Base-by-base conservation (phyloP, 2,888 invertebrate genomes). In the Leptogaster cylindrica region DNA sequence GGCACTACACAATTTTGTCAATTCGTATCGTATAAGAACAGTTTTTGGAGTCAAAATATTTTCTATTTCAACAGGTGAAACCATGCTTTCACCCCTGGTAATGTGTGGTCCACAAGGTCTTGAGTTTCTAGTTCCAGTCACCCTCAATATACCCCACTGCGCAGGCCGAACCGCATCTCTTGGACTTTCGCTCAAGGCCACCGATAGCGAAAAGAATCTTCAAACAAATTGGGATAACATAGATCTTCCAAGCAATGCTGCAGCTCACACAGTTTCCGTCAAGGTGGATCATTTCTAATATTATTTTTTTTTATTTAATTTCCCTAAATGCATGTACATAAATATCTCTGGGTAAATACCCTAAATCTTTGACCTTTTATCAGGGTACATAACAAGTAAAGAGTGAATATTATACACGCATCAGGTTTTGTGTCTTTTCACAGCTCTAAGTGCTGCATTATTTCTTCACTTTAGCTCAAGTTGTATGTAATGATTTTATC, bases 61-160 rank as follows among this genome's bases (percentile, higher is more conserved):
- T 61, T 25, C 68, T 66, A 70, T 72, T 68, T 73, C 74, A 80
- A 6, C 80, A 95, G 95, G 95, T 87, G 96, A 97, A 86, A 92
- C 93, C 71, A 88, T 96, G 86, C 85, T 96, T 75, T 94, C 94
- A 76, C 96, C 96, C 69, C 85, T 96, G 76, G 95, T 97, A 77
- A 95, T 96, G 92, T 97, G 96, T 83, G 96, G 97, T 70, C 97
- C 97, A 20, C 94, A 94, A 83, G 91, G 96, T 72, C 86, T 95
- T 73, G 89, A 91, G 80, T 97, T 97, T 83, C 83, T 88, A 69
- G 87, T 89, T 78, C 95, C 96, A 61, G 94, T 96, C 76, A 94
- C 96, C 75, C 86, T 97, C 65, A 88, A 93, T 73, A 89, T 97
- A 77, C 97, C 97, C 72, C 95, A 91, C 79, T 90, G 89, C 79